Conservation (phyloP, 64 coral and sea anemone genomes). For the Acropora tenuis region DNA sequence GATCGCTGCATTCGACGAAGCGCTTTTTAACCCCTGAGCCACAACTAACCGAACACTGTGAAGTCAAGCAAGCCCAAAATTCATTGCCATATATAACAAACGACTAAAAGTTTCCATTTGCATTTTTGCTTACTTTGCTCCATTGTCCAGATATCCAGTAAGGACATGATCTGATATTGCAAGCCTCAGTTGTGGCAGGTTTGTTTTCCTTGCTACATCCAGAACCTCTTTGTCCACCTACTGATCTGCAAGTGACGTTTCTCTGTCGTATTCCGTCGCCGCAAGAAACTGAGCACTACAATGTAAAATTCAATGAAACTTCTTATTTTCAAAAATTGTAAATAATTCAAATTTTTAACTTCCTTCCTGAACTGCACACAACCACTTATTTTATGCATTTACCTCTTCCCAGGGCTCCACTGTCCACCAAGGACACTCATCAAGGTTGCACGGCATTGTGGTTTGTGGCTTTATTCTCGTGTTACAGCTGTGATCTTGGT, state of each 20-base stretch:
- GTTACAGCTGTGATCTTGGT: conserved; percentile 29
- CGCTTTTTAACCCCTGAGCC: conserved; percentile 58
- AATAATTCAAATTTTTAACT: too few relatives aligned
- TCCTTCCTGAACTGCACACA: background rate
- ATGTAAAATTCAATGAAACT: background rate
- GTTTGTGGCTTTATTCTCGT: background rate
- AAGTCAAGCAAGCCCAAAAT: background rate
- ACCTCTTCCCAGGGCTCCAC: conserved; percentile 57
- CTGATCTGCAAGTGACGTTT: conserved; percentile 11
- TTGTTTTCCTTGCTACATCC: conserved; percentile 25
- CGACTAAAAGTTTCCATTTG: background rate
- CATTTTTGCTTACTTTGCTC: conserved; percentile 32
- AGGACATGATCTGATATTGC: conserved; percentile 38
- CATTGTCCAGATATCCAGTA: conserved; percentile 34
- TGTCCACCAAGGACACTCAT: conserved; percentile 32
- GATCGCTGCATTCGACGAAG: conserved; percentile 26
- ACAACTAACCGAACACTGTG: conserved; percentile 75
- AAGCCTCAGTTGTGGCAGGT: background rate
- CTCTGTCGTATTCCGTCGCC: conserved; percentile 31
- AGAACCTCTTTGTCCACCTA: background rate
- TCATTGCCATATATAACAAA: background rate
- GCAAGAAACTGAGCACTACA: conserved; percentile 61
- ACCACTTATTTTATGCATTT: background rate
- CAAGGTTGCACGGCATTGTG: background rate
- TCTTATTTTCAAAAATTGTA: too few relatives aligned